Percentiles rank a stretch among this genome's conserved stretches.
Conservation (phyloP, 2,113 vertebrate genomes). For the Microcebus jonahi region DNA sequence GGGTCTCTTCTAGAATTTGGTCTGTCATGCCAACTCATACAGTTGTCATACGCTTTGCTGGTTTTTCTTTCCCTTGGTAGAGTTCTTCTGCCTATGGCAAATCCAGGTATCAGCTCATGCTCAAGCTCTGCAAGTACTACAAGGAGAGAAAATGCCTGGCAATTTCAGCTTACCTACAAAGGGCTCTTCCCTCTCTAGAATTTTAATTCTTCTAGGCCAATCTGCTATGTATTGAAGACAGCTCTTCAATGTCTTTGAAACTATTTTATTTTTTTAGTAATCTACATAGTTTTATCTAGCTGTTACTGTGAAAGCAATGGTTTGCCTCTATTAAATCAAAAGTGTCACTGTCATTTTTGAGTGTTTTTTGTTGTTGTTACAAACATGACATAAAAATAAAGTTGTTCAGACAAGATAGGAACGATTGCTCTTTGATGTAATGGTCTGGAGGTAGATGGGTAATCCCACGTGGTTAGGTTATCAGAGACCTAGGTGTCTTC, state of each 20-base stretch:
- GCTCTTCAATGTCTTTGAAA: not conserved
- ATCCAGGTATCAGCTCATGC: too few species aligned
- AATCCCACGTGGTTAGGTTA: not conserved
- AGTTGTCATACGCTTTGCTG: not conserved
- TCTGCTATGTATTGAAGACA: not conserved
- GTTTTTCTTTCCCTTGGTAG: not conserved
- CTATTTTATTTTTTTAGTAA: not conserved
- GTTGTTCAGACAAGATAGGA: not conserved
- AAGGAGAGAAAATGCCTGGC: not conserved
- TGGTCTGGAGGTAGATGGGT: not conserved
- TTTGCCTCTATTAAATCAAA: not conserved
- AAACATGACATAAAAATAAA: not conserved
- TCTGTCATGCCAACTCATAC: not conserved
- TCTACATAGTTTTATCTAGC: not conserved
- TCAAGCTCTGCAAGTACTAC: not conserved
- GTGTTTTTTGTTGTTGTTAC: not conserved
- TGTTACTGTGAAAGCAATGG: not conserved
- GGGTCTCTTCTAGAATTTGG: not conserved
- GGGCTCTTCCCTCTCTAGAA: not conserved
- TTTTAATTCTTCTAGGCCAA: not conserved
- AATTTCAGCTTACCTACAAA: not conserved
- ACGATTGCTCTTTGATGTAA: not conserved
- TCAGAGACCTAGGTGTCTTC: not conserved
- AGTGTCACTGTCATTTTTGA: not conserved
- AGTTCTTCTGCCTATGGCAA: not conserved